A percentile compares a stretch with the other conserved stretches of the same genome.
These are phyloP conservation scores for Amphipoea oculea DNA, from an alignment of 2,888 invertebrate genomes.

Conservation along the genomic window DNA sequence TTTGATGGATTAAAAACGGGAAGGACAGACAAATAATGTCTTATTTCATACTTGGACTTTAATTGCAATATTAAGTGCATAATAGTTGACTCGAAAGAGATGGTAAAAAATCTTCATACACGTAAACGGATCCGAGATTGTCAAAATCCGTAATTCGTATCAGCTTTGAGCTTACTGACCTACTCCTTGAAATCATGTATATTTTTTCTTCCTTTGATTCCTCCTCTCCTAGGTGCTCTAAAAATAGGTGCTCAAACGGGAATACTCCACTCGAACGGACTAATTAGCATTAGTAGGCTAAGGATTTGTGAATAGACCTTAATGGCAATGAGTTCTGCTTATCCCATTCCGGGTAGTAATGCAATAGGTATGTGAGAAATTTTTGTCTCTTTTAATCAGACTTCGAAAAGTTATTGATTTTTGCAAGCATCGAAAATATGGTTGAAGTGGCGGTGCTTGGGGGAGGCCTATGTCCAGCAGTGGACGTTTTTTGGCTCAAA, in stretches of 20 bases:
- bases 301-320: constrained; percentile 9
- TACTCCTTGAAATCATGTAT: not conserved
- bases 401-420: not conserved
- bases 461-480: too few species aligned
- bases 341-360: constrained; percentile 1
- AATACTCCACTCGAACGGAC: not conserved
- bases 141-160: not conserved
- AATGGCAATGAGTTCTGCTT: constrained; percentile 18
- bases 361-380: not conserved
- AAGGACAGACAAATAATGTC: not conserved
- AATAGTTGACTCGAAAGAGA: too few species aligned
- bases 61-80: too few species aligned
- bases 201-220: too few species aligned
- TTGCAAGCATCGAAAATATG: not conserved
- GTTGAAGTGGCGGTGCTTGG: too few species aligned
- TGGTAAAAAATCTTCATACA: too few species aligned
- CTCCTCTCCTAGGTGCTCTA: too few species aligned
- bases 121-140: not conserved
- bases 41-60: not conserved
- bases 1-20: too few species aligned
- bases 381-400: not conserved
- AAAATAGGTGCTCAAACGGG: too few species aligned
- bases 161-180: constrained; percentile 23
- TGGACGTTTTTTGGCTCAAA: too few species aligned
- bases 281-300: constrained; percentile 29